Conservation (phyloP, 2,888 invertebrate species). For the Synanthedon formicaeformis region DNA sequence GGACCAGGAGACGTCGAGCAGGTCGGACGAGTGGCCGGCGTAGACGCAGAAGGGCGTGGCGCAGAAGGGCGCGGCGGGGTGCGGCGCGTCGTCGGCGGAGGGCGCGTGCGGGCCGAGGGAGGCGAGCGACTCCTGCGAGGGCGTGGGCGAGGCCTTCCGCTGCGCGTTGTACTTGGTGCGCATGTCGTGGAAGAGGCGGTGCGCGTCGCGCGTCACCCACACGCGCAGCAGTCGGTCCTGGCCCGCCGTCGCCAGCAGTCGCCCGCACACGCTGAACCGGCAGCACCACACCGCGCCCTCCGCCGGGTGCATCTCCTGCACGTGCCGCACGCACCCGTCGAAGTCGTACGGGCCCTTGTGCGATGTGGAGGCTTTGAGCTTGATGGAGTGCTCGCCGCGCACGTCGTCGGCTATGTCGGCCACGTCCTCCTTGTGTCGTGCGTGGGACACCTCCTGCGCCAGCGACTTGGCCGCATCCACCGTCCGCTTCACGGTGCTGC, state of each 20-base stretch:
- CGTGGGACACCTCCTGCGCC: constrained; percentile 89
- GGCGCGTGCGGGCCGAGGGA: constrained; percentile 67
- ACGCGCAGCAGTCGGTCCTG: constrained; percentile 94
- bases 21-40: constrained; percentile 94
- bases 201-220: constrained; percentile 94
- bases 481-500: constrained; percentile 90
- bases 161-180: constrained; percentile 94
- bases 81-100: constrained; percentile 58
- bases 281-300: constrained; percentile 99
- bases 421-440: constrained; percentile 87
- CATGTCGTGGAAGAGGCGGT: constrained; percentile 94
- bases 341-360: constrained; percentile 99
- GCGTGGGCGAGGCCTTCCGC: constrained; percentile 89
- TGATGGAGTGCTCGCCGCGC: constrained; percentile 82
- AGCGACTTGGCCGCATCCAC: constrained; percentile 92
- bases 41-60: constrained; percentile 93
- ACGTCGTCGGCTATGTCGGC: constrained; percentile 88
- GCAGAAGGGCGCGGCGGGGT: constrained; percentile 81
- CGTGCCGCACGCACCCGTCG: constrained; percentile 87
- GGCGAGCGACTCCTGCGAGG: constrained; percentile 91
- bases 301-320: constrained; percentile 85
- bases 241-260: constrained; percentile 95
- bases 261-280: constrained; percentile 96
- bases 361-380: constrained; percentile 93
- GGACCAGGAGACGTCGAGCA: constrained; percentile 98